Base-by-base conservation (phyloP, 2,888 invertebrate species). In the Euproctis similis region DNA sequence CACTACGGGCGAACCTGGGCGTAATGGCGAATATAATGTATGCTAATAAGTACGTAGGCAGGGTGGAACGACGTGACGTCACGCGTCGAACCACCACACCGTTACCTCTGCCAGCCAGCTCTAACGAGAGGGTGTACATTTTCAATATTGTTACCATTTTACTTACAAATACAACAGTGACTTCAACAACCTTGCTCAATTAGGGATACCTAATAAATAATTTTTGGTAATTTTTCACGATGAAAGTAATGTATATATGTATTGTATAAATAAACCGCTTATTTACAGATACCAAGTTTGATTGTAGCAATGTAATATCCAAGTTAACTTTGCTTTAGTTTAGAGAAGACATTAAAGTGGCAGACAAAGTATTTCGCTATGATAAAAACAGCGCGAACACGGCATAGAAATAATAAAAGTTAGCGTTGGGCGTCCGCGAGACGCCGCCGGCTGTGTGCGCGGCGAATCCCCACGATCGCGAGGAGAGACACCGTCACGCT, bases 11-110 rank as follows among this genome's bases (percentile, higher is more conserved):
- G 47, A 63, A 58, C 61, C 56, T 63, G 64, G 62, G 65, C 69
- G 74, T 78, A 75, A 78, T 72, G 69, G 74, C 62, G 68, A 73
- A 74, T 73, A 78, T 84, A 82, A 84, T 82, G 70, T 82, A 82
- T 82, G 84, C 68, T 82, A 82, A 85, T 81, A 78, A 65, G 69
- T 62, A 62, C 67, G n/a, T n/a, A 59, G 66, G 65, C 58, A 58
- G 66, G 63, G 61, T 56, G 53, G 58, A 62, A 53, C 70, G 64
- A 80, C 75, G 77, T 78, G 78, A 74, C 77, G 74, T 76, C 78
- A 77, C 76, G 78, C 73, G 70, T 64, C 58, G 71, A 74, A 78
- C 77, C 77, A 62, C 78, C n/a, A 75, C 71, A 73, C 43, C 44
- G n/a, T n/a, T n/a, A n/a, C n/a, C n/a, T n/a, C n/a, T n/a, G 49